phyloP scores from a whole-genome alignment of 2,797 vertebrate genomes.

The Limosa lapponica region DNA sequence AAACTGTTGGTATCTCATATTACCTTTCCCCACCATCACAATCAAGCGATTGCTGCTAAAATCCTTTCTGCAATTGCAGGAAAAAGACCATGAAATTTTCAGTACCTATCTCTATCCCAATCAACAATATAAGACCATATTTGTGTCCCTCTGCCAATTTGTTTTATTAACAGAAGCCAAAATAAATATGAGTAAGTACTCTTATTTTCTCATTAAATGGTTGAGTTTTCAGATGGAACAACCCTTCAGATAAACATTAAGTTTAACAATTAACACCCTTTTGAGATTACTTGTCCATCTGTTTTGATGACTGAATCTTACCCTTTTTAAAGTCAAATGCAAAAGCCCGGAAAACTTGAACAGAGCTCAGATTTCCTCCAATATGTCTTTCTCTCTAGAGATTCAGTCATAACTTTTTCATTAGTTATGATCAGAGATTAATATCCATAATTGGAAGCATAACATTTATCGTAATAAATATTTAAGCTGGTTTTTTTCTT shows the following conservation, averaged over 20 bases:
- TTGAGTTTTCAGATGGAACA: background rate
- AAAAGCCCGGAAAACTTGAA: background rate
- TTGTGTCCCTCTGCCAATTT: background rate
- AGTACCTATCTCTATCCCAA: background rate
- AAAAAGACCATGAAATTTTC: background rate
- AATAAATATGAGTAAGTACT: background rate
- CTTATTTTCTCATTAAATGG: background rate
- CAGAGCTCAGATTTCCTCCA: background rate
- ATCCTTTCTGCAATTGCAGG: background rate
- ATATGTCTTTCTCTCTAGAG: background rate
- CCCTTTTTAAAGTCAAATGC: background rate
- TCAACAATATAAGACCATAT: background rate
- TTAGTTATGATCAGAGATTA: background rate
- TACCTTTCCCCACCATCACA: background rate
- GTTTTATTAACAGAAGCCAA: background rate
- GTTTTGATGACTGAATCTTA: background rate
- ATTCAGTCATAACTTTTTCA: background rate
- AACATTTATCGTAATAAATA: background rate
- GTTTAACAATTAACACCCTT: background rate
- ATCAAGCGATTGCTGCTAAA: background rate
- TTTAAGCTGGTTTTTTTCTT: background rate
- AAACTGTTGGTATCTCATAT: background rate
- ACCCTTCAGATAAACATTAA: background rate
- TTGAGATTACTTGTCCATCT: background rate
- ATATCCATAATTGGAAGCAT: background rate